Evolutionary conservation across 2,888 invertebrate genomes (phyloP).

Genomic region (Hermaeophaga mercurialis): DNA sequence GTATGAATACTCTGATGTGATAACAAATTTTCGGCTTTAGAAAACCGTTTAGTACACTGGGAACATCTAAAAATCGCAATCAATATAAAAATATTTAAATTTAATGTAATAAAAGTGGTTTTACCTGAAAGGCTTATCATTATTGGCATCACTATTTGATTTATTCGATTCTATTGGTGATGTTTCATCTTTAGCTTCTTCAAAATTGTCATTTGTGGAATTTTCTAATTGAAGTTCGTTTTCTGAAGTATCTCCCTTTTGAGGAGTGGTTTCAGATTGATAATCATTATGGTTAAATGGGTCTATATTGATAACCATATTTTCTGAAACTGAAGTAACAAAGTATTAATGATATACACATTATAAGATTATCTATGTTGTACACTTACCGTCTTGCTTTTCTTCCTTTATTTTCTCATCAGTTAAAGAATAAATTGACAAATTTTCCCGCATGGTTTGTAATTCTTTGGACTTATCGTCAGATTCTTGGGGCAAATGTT

Average conservation of each 20-base stretch:
- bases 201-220: conserved; percentile 15
- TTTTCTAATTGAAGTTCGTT: conserved; percentile 35
- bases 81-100: background rate
- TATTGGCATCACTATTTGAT: background rate
- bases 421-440: conserved; percentile 40
- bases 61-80: conserved; percentile 31
- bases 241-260: conserved; percentile 39
- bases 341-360: too few relatives aligned
- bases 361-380: too few relatives aligned
- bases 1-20: conserved; percentile 45
- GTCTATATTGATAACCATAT: conserved; percentile 66
- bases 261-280: conserved; percentile 40
- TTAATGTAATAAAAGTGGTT: background rate
- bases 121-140: conserved; percentile 21
- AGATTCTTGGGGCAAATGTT: conserved; percentile 61
- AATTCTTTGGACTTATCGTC: conserved; percentile 51
- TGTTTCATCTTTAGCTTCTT: conserved; percentile 22
- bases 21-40: conserved; percentile 44
- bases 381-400: conserved; percentile 39
- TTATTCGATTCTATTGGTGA: background rate
- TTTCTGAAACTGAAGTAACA: conserved; percentile 52
- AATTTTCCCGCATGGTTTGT: conserved; percentile 49
- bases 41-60: conserved; percentile 45
- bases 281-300: conserved; percentile 61
- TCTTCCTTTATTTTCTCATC: conserved; percentile 27